These are phyloP conservation scores for Alosa alosa DNA, from an alignment of 2,113 vertebrate genomes.

Conservation along the genomic window DNA sequence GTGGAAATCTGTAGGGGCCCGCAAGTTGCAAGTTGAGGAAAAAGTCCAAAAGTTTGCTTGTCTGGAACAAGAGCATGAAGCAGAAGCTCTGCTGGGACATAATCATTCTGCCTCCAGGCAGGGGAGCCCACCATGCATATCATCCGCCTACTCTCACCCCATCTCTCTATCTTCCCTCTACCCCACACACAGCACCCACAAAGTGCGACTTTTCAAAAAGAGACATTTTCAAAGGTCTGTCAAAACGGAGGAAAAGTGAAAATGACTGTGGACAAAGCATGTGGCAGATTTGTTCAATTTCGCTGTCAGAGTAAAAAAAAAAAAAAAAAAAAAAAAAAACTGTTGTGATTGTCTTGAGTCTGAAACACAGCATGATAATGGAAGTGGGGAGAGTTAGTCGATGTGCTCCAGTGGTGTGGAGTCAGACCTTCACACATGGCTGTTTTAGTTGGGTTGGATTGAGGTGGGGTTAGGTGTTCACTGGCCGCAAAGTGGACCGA, in stretches of 20 bases:
- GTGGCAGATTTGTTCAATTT: background rate
- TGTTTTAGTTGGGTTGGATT: background rate
- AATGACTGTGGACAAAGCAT: background rate
- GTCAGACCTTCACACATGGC: too few relatives aligned
- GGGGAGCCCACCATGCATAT: conserved; percentile 23
- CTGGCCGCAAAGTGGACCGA: background rate
- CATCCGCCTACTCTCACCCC: conserved; percentile 25
- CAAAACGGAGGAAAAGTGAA: background rate
- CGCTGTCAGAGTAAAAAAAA: background rate
- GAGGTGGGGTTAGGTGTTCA: background rate
- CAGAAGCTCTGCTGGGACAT: conserved; percentile 17
- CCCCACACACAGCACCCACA: background rate
- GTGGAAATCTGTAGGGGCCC: background rate
- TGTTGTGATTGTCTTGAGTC: background rate
- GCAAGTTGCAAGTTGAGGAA: background rate
- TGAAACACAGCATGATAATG: background rate
- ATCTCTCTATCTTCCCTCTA: background rate
- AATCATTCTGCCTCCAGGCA: conserved; percentile 26
- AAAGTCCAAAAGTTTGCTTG: background rate
- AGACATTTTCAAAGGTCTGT: background rate
- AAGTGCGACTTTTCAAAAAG: background rate
- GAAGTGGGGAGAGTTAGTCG: too few relatives aligned
- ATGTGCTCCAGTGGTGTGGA: too few relatives aligned
- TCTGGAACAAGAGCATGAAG: conserved; percentile 11
- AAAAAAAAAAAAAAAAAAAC: too few relatives aligned